These are phyloP conservation scores for Emberiza fucata DNA, from an alignment of 2,113 vertebrate species.

Conservation along the genomic window DNA sequence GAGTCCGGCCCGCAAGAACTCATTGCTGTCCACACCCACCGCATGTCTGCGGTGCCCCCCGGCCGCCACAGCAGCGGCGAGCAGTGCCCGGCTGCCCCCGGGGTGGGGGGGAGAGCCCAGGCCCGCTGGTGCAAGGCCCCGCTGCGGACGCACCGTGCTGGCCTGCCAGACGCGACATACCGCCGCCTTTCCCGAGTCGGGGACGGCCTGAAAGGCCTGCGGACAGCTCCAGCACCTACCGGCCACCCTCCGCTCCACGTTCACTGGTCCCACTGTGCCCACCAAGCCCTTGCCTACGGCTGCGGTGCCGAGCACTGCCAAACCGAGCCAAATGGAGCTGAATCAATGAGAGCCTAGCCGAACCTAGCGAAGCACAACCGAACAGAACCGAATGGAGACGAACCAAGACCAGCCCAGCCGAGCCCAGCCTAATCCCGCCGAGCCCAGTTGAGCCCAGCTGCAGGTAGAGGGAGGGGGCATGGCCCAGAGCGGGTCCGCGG, in stretches of 20 bases:
- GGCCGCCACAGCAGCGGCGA: too few relatives aligned
- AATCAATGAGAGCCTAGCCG: background rate
- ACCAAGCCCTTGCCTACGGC: too few relatives aligned
- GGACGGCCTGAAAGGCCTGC: background rate
- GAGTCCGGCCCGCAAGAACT: background rate
- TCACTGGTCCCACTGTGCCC: background rate
- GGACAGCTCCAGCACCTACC: background rate
- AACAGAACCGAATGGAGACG: background rate
- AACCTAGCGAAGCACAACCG: background rate
- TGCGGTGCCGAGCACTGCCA: background rate
- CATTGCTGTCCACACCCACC: too few relatives aligned
- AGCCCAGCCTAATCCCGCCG: background rate
- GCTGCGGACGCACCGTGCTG: too few relatives aligned
- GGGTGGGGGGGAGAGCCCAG: background rate
- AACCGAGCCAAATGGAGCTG: too few relatives aligned
- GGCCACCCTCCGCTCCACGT: background rate
- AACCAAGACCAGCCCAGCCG: background rate
- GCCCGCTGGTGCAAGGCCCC: background rate
- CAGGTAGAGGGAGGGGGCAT: fast-evolving
- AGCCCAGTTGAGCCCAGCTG: background rate
- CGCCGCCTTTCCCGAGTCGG: background rate
- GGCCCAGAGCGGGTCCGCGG: background rate
- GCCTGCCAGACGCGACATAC: background rate
- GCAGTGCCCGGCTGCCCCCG: background rate
- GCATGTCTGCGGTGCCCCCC: background rate